A percentile compares a stretch with the other conserved stretches of the same genome.
Evolutionary conservation across 1,140 invertebrate species (phyloP).

Genomic region (Campoletis sonorensis): DNA sequence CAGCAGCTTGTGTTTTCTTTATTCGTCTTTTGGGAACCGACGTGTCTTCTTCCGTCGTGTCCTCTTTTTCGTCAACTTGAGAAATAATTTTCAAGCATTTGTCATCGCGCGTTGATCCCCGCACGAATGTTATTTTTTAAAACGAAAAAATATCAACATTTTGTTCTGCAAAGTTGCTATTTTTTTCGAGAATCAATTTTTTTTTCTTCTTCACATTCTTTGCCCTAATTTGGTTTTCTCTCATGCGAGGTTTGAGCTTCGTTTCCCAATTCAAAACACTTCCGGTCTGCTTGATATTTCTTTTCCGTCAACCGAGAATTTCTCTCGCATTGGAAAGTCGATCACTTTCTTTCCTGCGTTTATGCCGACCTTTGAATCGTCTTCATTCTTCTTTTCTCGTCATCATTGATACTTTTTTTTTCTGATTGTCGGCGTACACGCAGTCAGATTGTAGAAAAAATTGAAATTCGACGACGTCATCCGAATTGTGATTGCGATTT

Average conservation of each 20-base stretch:
- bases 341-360: conserved; percentile 7
- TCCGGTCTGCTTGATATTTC: not conserved
- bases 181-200: too few relatives aligned
- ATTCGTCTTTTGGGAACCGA: not conserved
- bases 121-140: not conserved
- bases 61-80: not conserved
- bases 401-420: not conserved
- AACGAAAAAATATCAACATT: too few relatives aligned
- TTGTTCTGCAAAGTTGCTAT: too few relatives aligned
- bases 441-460: too few relatives aligned
- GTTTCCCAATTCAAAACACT: not conserved
- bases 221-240: too few relatives aligned
- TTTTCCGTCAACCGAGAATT: not conserved
- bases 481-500: too few relatives aligned
- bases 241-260: not conserved
- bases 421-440: not conserved
- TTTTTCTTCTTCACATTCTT: too few relatives aligned
- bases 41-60: not conserved
- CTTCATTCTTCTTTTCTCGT: not conserved
- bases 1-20: not conserved
- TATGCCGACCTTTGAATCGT: not conserved
- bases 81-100: not conserved
- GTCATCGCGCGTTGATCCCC: not conserved
- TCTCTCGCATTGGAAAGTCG: not conserved
- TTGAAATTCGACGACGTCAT: too few relatives aligned